Base-by-base conservation (phyloP, 2,797 vertebrate species). In the Buceros bicornis region DNA sequence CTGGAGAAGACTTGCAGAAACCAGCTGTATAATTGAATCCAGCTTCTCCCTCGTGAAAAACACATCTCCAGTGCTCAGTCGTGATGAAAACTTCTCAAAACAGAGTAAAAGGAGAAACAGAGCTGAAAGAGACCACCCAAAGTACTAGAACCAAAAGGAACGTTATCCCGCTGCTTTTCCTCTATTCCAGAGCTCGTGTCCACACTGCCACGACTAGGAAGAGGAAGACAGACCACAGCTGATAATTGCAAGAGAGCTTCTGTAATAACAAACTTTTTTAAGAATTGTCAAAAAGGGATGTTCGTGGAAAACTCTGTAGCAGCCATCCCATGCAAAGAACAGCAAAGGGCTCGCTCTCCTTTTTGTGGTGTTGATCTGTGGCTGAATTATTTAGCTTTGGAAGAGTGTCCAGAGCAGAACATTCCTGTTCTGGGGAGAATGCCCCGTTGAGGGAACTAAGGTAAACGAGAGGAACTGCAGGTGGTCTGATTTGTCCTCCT, bases 51-150 rank as follows among this genome's bases (percentile, higher is more conserved):
- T 83, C 45, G 29, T 81, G 72, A 60, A 91, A 83, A 85, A 33
- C 79, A 88, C 65, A 65, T 40, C 50, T 42, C 79, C 61, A 18
- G 10, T 47, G 82, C 82, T 93, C 72, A 83, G 76, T 60, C 64
- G 42, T 70, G 33, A 4, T 6, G 24, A 94, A 96, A 93, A 84
- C 70, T 78, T 82, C 80, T 81, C 35, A 61, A 82, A 76, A 89
- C 28, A 9, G 90, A 82, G 73, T 66, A 61, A 40, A 82, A 84
- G 70, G 79, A 66, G 89, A 88, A 95, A 56, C 64, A 58, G 86
- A 43, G 3, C 61, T 67, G 93, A 83, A 84, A 87, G 89, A 95
- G 93, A 97, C 96, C 95, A 95, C 95, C 86, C 91, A 96, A 88
- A 90, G 51, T 8, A 35, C 86, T 61, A 87, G 93, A 82, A 74